Percentiles rank a stretch among this genome's conserved stretches.
These are phyloP conservation scores for Boloria selene DNA, from an alignment of 2,888 invertebrate species.

Conservation along the genomic window DNA sequence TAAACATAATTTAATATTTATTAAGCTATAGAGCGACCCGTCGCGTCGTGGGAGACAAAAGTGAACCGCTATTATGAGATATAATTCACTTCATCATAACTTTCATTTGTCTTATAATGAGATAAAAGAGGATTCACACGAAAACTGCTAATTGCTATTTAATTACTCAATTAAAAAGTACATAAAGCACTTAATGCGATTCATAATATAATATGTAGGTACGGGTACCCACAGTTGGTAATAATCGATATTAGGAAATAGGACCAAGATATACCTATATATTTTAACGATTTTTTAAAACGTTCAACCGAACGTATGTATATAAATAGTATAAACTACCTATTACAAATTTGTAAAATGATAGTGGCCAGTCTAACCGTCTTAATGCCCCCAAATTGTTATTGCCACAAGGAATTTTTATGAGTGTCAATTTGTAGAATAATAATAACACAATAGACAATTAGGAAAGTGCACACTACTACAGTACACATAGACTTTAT, in stretches of 20 bases:
- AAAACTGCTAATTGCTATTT: constrained; percentile 25
- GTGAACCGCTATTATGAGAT: constrained; percentile 62
- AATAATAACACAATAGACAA: constrained; percentile 2
- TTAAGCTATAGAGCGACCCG: constrained; percentile 59
- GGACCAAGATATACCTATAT: too few relatives aligned
- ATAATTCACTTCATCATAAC: constrained; percentile 60
- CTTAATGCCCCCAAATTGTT: constrained; percentile 33
- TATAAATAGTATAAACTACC: too few relatives aligned
- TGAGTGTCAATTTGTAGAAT: constrained; percentile 32
- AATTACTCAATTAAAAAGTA: not conserved
- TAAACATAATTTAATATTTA: constrained; percentile 64
- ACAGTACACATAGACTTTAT: not conserved
- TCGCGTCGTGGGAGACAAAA: constrained; percentile 71
- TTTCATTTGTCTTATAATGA: constrained; percentile 63
- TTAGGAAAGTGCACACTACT: constrained; percentile 1
- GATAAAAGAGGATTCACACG: constrained; percentile 51
- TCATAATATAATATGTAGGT: too few relatives aligned
- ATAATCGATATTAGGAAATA: too few relatives aligned
- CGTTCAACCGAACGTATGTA: too few relatives aligned
- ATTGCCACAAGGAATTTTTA: constrained; percentile 34
- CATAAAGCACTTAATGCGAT: too few relatives aligned
- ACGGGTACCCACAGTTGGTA: too few relatives aligned
- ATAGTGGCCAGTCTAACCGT: constrained; percentile 11
- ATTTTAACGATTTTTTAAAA: too few relatives aligned
- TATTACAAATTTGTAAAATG: constrained; percentile 1